Evolutionary conservation across 2,888 invertebrate species (phyloP).

Genomic region (Drosophila borealis): DNA sequence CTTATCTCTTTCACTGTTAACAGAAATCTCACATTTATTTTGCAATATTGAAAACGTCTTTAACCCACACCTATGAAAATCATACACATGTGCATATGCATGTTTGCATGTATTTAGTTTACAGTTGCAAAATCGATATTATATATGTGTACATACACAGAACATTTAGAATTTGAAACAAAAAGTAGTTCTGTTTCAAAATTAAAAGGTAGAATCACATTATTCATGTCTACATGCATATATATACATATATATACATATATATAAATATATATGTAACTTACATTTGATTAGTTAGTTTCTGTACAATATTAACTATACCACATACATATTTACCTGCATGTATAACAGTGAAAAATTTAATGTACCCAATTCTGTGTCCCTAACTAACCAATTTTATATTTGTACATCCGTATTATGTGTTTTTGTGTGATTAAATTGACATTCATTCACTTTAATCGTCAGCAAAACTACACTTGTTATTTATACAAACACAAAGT

Average conservation of each 20-base stretch:
- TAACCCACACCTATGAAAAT: background rate
- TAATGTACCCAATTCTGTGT: background rate
- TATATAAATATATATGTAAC: background rate
- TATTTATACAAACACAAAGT: background rate
- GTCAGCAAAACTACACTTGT: background rate
- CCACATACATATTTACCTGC: background rate
- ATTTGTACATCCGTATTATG: background rate
- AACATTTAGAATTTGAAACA: background rate
- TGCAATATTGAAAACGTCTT: background rate
- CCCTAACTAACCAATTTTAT: background rate
- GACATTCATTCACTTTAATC: background rate
- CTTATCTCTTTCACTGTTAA: too few relatives aligned
- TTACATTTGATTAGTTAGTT: background rate
- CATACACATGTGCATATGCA: slow-evolving; percentile 2
- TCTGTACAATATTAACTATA: background rate
- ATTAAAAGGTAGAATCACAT: background rate
- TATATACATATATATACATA: too few relatives aligned
- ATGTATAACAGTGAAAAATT: too few relatives aligned
- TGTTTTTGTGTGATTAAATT: background rate
- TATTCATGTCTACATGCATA: background rate
- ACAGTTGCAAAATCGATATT: slow-evolving; percentile 19
- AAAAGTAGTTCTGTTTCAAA: background rate
- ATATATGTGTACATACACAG: slow-evolving; percentile 9
- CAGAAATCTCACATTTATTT: background rate
- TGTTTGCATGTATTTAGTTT: slow-evolving; percentile 1